These are phyloP conservation scores for Etheostoma nigrum DNA, from an alignment of 2,797 vertebrate species.

Conservation along the genomic window DNA sequence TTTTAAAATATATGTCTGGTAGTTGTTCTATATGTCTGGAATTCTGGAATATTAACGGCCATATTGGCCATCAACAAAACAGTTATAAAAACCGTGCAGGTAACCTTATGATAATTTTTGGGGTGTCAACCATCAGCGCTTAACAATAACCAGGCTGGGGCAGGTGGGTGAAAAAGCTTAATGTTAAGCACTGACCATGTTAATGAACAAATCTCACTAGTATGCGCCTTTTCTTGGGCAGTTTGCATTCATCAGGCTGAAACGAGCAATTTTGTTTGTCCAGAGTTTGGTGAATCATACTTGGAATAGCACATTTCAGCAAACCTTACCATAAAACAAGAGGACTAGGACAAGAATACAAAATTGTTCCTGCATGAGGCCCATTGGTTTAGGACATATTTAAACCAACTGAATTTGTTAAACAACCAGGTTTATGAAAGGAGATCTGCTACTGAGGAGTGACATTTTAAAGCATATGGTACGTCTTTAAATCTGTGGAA, in stretches of 20 bases:
- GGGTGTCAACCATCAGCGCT: no score
- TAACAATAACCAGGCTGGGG: no score
- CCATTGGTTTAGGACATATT: background rate
- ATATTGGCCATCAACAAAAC: no score
- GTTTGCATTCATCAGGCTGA: background rate
- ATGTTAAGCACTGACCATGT: no score
- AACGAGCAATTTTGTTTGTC: background rate
- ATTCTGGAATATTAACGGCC: no score
- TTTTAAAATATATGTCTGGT: no score
- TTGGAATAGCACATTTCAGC: background rate
- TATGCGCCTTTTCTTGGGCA: background rate
- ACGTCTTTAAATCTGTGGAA: slow-evolving; percentile 61
- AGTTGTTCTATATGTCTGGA: no score
- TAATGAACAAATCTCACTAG: background rate
- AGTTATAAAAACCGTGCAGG: no score
- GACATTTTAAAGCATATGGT: slow-evolving; percentile 79
- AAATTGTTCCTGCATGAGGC: background rate
- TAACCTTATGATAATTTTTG: no score
- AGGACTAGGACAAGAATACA: background rate
- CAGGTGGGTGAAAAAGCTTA: no score
- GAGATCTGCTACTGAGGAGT: slow-evolving; percentile 22
- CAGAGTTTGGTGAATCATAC: background rate
- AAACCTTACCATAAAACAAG: background rate
- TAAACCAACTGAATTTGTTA: slow-evolving; percentile 15
- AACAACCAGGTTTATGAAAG: slow-evolving; percentile 33